These are phyloP conservation scores for Myopa testacea DNA, from an alignment of 2,888 invertebrate species.

Conservation along the genomic window DNA sequence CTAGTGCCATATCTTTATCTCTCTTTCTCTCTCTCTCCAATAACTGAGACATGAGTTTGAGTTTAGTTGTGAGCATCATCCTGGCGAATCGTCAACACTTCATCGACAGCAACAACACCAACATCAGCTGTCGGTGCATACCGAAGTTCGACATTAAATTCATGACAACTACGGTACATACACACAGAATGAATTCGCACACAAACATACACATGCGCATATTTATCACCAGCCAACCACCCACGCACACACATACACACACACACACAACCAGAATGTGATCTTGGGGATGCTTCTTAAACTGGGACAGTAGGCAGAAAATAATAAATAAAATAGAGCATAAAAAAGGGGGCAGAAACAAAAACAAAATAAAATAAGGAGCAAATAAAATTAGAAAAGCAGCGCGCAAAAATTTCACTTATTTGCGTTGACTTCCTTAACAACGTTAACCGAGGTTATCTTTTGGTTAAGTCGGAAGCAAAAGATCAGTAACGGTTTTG, in stretches of 20 bases:
- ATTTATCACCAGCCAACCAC: slow-evolving; percentile 3
- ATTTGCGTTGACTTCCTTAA: slow-evolving; percentile 51
- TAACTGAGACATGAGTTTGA: background rate
- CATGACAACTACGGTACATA: background rate
- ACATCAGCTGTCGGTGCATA: background rate
- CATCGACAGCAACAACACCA: no score
- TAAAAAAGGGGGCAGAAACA: slow-evolving; percentile 24
- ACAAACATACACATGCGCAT: background rate
- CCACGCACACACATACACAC: background rate
- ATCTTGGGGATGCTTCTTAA: background rate
- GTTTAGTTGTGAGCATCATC: no score
- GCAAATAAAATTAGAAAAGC: slow-evolving; percentile 48
- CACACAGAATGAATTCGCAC: slow-evolving; percentile 20
- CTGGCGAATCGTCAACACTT: no score
- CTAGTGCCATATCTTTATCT: no score
- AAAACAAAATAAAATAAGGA: slow-evolving; percentile 44
- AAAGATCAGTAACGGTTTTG: slow-evolving; percentile 65
- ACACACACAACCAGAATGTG: background rate
- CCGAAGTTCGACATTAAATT: slow-evolving; percentile 24
- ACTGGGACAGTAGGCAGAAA: background rate
- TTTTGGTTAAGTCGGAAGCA: slow-evolving; percentile 53
- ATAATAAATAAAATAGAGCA: background rate
- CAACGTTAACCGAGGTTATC: slow-evolving; percentile 60
- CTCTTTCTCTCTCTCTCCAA: background rate
- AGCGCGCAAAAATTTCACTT: slow-evolving; percentile 61